phyloP scores from a whole-genome alignment of 2,797 vertebrate genomes.

The Rallus crepitans region DNA sequence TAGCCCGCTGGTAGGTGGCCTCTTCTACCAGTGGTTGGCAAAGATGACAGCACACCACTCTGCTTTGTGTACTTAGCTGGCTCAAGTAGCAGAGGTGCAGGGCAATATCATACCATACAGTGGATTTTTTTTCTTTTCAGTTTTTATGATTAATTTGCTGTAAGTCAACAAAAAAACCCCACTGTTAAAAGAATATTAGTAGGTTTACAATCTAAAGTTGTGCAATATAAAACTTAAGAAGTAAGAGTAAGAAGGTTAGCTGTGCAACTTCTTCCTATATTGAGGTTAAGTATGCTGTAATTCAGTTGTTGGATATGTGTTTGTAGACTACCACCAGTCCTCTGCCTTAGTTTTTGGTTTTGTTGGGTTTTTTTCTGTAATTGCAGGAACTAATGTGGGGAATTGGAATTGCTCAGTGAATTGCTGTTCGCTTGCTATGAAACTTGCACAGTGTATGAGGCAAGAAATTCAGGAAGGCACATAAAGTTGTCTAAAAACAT shows the following conservation, averaged over 20 bases:
- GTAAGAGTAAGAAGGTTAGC: not conserved
- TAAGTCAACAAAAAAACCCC: not conserved
- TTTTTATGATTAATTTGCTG: not conserved
- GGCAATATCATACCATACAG: not conserved
- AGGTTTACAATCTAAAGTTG: not conserved
- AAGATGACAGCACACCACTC: not conserved
- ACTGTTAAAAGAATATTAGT: not conserved
- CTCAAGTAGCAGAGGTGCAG: not conserved
- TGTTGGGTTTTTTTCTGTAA: not conserved
- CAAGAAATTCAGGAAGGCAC: not conserved
- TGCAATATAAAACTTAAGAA: not conserved
- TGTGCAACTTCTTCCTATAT: not conserved
- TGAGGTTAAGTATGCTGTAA: not conserved
- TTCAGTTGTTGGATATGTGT: not conserved
- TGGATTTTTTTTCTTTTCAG: not conserved
- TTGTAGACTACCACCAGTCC: not conserved
- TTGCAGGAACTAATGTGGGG: not conserved
- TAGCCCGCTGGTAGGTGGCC: not conserved
- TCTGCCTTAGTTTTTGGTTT: not conserved
- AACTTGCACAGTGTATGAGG: not conserved
- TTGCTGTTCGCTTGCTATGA: not conserved
- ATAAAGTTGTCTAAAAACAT: not conserved
- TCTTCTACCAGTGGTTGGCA: not conserved
- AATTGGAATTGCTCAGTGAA: not conserved
- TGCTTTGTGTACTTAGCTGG: not conserved